Evolutionary conservation across 2,113 vertebrate species (phyloP).

Genomic region (Oreochromis niloticus): DNA sequence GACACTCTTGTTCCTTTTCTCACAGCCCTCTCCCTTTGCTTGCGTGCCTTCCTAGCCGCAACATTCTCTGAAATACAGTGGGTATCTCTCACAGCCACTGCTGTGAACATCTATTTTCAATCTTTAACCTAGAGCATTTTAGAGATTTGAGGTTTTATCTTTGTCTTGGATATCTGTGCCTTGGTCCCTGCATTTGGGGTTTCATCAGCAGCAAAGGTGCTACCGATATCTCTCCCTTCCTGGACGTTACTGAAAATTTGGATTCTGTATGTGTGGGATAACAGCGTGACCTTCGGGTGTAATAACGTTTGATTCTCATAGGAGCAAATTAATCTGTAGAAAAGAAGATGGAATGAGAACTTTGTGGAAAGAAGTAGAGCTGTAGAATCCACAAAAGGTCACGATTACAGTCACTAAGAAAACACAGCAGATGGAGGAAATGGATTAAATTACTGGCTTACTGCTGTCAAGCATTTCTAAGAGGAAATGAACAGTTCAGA

Average conservation of each 20-base stretch:
- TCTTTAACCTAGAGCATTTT: constrained; percentile 30
- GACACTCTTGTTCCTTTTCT: constrained; percentile 38
- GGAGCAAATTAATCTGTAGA: constrained; percentile 45
- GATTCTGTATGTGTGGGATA: constrained; percentile 7
- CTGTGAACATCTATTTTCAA: constrained; percentile 13
- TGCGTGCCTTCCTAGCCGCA: neutral
- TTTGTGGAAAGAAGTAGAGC: neutral
- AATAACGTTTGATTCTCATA: constrained; percentile 43
- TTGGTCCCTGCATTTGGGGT: neutral
- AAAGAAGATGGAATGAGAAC: constrained; percentile 14
- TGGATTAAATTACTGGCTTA: constrained; percentile 5
- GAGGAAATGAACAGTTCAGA: neutral
- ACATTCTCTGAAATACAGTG: constrained; percentile 12
- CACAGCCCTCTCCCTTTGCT: constrained; percentile 4
- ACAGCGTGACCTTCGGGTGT: constrained; percentile 37
- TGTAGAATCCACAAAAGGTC: constrained; percentile 30
- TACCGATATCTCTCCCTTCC: neutral
- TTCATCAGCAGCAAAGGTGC: neutral
- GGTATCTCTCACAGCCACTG: neutral
- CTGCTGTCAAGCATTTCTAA: neutral
- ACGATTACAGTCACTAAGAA: constrained; percentile 36
- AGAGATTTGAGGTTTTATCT: constrained; percentile 19
- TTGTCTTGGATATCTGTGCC: neutral
- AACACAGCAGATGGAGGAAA: constrained; percentile 6
- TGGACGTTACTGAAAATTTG: neutral